Evolutionary conservation across 2,888 invertebrate genomes (phyloP).

Genomic region (Drosophila parthenogenetica): DNA sequence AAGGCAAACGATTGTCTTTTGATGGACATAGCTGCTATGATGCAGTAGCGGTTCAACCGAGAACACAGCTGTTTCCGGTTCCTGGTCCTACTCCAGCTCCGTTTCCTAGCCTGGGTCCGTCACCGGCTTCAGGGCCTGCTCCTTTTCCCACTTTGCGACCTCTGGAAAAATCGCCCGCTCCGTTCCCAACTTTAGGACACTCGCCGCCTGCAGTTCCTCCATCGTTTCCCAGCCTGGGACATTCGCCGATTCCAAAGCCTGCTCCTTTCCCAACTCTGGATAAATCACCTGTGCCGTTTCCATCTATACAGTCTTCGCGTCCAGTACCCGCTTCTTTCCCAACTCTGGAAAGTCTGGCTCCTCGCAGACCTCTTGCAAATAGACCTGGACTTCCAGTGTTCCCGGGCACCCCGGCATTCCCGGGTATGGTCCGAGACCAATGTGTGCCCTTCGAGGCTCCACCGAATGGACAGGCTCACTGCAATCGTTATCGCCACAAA

Average conservation of each 20-base stretch:
- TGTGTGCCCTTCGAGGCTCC: constrained; percentile 82
- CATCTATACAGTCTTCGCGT: too few relatives aligned
- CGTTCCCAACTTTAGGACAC: neutral
- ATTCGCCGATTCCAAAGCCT: neutral
- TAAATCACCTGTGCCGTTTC: too few relatives aligned
- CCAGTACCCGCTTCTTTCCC: too few relatives aligned
- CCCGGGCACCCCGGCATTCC: neutral
- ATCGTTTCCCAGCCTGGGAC: neutral
- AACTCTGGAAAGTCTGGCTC: neutral
- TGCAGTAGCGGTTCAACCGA: constrained; percentile 30
- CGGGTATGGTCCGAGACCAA: constrained; percentile 69
- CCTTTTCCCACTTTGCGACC: neutral
- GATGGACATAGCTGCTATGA: constrained; percentile 72
- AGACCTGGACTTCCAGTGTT: neutral
- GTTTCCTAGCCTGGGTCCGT: neutral
- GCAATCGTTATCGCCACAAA: constrained; percentile 83
- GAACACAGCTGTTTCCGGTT: neutral
- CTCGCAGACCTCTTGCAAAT: neutral
- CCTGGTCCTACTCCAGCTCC: neutral
- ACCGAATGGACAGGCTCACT: constrained; percentile 82
- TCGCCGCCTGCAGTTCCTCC: neutral
- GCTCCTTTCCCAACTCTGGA: too few relatives aligned
- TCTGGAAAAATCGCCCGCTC: neutral
- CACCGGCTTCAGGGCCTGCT: neutral
- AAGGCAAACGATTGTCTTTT: constrained; percentile 81